Conservation (phyloP, 2,888 invertebrate genomes). For the Asteroscopus sphinx region DNA sequence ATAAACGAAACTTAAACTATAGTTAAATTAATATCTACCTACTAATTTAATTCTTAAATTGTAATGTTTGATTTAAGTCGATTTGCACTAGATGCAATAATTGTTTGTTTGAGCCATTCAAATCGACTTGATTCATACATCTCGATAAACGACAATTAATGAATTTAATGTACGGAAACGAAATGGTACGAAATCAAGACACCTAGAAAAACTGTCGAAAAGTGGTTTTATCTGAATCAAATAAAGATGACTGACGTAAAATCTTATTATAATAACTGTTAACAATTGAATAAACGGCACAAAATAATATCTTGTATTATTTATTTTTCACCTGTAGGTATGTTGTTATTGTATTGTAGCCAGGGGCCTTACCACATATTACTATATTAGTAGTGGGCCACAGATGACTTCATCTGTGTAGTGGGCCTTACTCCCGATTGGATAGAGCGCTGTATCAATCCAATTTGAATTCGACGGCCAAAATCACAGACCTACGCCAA, state of each 20-base stretch:
- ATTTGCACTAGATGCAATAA: conserved; percentile 29
- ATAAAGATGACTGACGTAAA: conserved; percentile 88
- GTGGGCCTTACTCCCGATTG: too few relatives aligned
- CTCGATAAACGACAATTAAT: conserved; percentile 43
- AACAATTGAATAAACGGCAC: conserved; percentile 89
- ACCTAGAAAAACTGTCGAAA: conserved; percentile 51
- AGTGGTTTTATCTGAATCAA: conserved; percentile 65
- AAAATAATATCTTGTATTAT: conserved; percentile 80
- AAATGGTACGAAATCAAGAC: conserved; percentile 51
- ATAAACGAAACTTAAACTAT: conserved; percentile 69
- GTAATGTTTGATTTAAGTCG: conserved; percentile 47
- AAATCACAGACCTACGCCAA: too few relatives aligned
- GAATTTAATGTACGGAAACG: conserved; percentile 48
- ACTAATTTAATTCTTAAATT: conserved; percentile 68
- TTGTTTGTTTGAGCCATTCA: conserved; percentile 17
- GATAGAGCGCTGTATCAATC: too few relatives aligned
- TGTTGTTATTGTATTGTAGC: too few relatives aligned
- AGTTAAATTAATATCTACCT: conserved; percentile 70
- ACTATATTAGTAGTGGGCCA: too few relatives aligned
- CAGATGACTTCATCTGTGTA: too few relatives aligned
- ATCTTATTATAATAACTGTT: conserved; percentile 86
- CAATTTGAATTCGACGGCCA: too few relatives aligned
- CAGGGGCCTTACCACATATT: too few relatives aligned
- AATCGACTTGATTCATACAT: conserved; percentile 39
- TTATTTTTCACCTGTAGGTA: conserved; percentile 43